A percentile compares a stretch with the other conserved stretches of the same genome.
Conservation (phyloP, 2,797 vertebrate genomes). For the Podargus strigoides region DNA sequence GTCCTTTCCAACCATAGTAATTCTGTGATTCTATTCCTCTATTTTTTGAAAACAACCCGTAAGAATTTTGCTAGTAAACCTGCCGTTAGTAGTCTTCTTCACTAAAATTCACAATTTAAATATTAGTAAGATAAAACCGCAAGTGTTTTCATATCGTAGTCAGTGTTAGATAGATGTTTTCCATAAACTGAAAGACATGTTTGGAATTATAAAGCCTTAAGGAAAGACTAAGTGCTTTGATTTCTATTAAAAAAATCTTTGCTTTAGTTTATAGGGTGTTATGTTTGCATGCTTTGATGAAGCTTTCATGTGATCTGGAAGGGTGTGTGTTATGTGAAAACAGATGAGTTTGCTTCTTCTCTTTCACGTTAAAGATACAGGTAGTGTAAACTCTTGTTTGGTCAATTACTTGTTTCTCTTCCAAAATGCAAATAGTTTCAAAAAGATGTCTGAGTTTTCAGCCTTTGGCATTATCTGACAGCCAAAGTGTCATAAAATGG, state of each 20-base stretch:
- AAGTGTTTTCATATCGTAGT: not conserved
- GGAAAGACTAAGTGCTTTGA: not conserved
- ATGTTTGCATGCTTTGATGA: not conserved
- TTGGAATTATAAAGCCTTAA: not conserved
- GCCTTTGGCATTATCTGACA: not conserved
- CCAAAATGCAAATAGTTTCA: not conserved
- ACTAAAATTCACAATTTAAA: not conserved
- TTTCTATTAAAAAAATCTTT: not conserved
- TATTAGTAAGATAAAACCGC: not conserved
- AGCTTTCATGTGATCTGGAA: not conserved
- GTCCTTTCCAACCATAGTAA: too few species aligned
- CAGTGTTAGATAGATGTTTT: not conserved
- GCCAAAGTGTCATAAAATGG: not conserved
- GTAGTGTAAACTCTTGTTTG: not conserved
- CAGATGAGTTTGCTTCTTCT: not conserved
- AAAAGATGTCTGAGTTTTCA: not conserved
- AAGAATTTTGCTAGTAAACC: conserved; percentile 1
- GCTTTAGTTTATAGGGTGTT: not conserved
- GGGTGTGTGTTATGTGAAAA: not conserved
- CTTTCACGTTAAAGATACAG: not conserved
- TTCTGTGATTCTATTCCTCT: too few species aligned
- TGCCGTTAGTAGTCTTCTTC: not conserved
- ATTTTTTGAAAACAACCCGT: not conserved
- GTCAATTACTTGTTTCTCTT: not conserved
- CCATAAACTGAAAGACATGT: not conserved